Evolutionary conservation across 2,797 vertebrate genomes (phyloP).

Genomic region (Loris lydekkerianus): DNA sequence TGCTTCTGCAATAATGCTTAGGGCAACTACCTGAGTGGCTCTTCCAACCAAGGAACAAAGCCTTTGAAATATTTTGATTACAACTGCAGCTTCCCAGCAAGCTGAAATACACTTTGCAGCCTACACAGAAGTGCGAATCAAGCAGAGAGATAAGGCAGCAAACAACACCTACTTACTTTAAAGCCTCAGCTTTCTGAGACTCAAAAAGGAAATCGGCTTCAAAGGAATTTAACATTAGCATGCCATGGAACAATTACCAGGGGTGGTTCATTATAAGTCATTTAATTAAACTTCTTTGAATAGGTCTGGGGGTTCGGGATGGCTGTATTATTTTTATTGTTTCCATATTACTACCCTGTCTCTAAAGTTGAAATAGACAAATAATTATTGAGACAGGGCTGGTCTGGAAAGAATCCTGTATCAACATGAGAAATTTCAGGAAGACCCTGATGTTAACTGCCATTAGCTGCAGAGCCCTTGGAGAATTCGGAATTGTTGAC

Average conservation of each 20-base stretch:
- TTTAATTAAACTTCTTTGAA: slow-evolving; percentile 67
- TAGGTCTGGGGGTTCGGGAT: background rate
- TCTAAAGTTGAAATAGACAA: slow-evolving; percentile 64
- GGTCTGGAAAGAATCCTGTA: slow-evolving; percentile 71
- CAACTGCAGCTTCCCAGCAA: slow-evolving; percentile 30
- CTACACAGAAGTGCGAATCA: background rate
- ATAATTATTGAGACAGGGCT: slow-evolving; percentile 51
- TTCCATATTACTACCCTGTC: slow-evolving; percentile 16
- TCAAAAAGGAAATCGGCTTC: slow-evolving; percentile 54
- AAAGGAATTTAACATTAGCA: slow-evolving; percentile 48
- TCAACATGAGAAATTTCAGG: slow-evolving; percentile 58
- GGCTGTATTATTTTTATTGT: slow-evolving; percentile 58
- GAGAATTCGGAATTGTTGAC: slow-evolving; percentile 80
- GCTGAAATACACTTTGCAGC: slow-evolving; percentile 39
- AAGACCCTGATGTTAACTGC: slow-evolving; percentile 61
- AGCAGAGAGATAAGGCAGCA: slow-evolving; percentile 39
- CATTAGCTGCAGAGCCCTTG: slow-evolving; percentile 61
- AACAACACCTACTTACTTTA: slow-evolving; percentile 53
- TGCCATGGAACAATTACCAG: background rate
- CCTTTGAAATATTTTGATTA: slow-evolving; percentile 65
- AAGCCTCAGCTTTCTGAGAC: slow-evolving; percentile 57
- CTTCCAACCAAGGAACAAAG: slow-evolving; percentile 66
- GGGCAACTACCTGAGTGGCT: slow-evolving; percentile 33
- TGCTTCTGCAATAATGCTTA: slow-evolving; percentile 29
- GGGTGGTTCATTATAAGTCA: background rate